A percentile compares a stretch with the other conserved stretches of the same genome.
These are phyloP conservation scores for Ambastaia sidthimunki DNA, from an alignment of 2,797 vertebrate species.

Conservation along the genomic window DNA sequence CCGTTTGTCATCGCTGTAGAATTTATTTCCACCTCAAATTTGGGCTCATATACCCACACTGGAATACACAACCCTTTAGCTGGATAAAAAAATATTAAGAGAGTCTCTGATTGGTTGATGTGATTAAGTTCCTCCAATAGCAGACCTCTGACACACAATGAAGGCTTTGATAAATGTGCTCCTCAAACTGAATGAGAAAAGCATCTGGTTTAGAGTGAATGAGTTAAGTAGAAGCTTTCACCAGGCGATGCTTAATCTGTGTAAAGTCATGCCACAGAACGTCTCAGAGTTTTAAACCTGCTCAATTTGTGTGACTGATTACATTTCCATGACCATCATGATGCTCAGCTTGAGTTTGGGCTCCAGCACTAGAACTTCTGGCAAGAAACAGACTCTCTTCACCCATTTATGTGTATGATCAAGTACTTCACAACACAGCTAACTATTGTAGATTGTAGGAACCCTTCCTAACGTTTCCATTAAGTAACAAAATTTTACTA, in stretches of 20 bases:
- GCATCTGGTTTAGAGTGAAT: conserved; percentile 41
- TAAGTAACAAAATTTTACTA: not conserved
- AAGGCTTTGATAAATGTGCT: conserved; percentile 39
- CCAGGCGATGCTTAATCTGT: not conserved
- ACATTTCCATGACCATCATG: conserved; percentile 26
- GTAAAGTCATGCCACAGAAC: conserved; percentile 7
- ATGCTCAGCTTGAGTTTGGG: conserved; percentile 12
- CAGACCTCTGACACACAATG: conserved; percentile 36
- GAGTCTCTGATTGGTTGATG: not conserved
- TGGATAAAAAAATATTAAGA: not conserved
- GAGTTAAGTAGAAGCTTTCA: conserved; percentile 9
- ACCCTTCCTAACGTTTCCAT: too few relatives aligned
- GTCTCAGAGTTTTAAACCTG: too few relatives aligned
- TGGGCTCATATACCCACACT: not conserved
- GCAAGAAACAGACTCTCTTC: conserved; percentile 6
- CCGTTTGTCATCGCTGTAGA: not conserved
- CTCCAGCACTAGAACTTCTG: not conserved
- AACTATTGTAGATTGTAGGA: too few relatives aligned
- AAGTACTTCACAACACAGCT: conserved; percentile 38
- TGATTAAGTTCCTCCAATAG: conserved; percentile 30
- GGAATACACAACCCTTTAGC: not conserved
- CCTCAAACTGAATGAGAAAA: conserved; percentile 37
- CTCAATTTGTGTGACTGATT: conserved; percentile 35
- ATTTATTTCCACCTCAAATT: not conserved
- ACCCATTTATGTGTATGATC: conserved; percentile 40